Conservation (phyloP, 2,888 invertebrate species). For the Therioaphis trifolii region DNA sequence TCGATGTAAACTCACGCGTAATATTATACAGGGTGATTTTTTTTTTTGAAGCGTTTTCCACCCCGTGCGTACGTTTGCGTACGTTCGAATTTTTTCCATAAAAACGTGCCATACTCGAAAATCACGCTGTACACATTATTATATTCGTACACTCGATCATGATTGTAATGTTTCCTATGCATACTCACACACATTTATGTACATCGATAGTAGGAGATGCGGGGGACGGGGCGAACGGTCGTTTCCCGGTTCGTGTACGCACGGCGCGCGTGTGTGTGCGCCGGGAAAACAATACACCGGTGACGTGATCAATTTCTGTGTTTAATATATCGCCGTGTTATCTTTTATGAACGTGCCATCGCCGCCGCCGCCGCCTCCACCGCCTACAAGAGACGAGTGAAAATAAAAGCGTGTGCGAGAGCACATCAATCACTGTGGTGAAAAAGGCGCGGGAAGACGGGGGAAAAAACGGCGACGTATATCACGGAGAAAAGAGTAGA, state of each 20-base stretch:
- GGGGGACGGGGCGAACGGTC: not conserved
- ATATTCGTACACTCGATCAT: no score
- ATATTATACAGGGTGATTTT: no score
- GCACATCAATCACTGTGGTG: conserved; percentile 31
- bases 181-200: not conserved
- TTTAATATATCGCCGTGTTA: conserved; percentile 30
- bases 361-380: no score
- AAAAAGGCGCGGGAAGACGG: not conserved
- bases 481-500: not conserved
- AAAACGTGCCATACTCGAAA: no score
- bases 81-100: not conserved
- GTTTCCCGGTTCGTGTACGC: not conserved
- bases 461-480: not conserved
- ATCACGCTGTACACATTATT: no score
- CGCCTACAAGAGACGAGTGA: not conserved
- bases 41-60: no score
- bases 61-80: not conserved
- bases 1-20: no score
- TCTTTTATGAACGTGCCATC: no score
- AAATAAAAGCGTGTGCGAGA: conserved; percentile 28
- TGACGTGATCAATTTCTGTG: conserved; percentile 30
- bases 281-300: not conserved
- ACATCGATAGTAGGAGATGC: not conserved
- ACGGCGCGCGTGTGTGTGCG: not conserved
- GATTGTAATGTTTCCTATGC: no score